Evolutionary conservation across 2,888 invertebrate genomes (phyloP), one percentile per base, ranked within the genome.

Genomic region (Hoplodrina ambigua): DNA sequence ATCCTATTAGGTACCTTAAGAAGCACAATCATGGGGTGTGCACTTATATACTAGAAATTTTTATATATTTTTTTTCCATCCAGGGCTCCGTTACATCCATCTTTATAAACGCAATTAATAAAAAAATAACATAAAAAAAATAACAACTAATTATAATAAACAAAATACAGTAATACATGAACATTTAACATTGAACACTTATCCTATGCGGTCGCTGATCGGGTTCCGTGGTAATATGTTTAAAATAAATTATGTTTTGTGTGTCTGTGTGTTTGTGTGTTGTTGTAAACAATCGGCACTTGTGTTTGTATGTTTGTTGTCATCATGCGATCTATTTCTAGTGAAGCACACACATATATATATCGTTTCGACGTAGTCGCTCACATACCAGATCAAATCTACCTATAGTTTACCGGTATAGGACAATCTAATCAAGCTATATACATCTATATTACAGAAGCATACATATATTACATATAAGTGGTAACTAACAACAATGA

Each of bases 21-120:
- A 95, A 95, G 96, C 96, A 96, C 95, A 94, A 94, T 94, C 94
- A 95, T 95, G 96, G 94, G 91, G 89, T 94, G 96, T 95, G 96
- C 95, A 93, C 94, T 94, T 95, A 95, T 75, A 87, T 83, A 91
- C 93, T 93, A 90, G 81, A 82, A 68, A 78, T 80, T 86, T 88
- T 33, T 33, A 33, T 89, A 86, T 87, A 85, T 88, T 0, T 89
- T 33, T 69, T 89, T 89, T 91, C 90, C 92, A 92, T 94, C 93
- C 94, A 93, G 94, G 94, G 94, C 94, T 94, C 95, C 94, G 91
- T 92, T 89, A 88, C 84, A 89, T 88, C 85, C 82, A 86, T 86
- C 73, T 72, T 85, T 86, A 69, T 84, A 80, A 85, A 85, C 83
- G 81, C 85, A 88, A 84, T 81, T 83, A 89, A 87, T 19, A 87